phyloP scores from a whole-genome alignment of 2,888 invertebrate genomes.

The Macaria notata region DNA sequence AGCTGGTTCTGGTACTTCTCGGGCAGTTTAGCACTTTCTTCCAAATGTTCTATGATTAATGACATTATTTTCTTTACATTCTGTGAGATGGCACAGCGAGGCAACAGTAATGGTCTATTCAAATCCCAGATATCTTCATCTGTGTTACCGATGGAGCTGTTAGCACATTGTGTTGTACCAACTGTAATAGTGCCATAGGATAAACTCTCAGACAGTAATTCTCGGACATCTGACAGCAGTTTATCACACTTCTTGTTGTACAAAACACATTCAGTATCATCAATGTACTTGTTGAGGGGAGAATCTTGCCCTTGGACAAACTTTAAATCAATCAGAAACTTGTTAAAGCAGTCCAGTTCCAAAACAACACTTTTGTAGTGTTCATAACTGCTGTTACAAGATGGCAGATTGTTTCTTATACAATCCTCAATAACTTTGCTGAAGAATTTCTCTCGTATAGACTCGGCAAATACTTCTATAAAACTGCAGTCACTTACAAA shows the following conservation, averaged over 20 bases:
- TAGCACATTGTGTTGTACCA: constrained; percentile 44
- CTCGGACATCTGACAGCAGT: constrained; percentile 62
- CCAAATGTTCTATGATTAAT: constrained; percentile 66
- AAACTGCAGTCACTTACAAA: constrained; percentile 66
- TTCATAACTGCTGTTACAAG: constrained; percentile 65
- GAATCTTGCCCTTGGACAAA: constrained; percentile 65
- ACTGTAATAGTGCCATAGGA: constrained; percentile 61
- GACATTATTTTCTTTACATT: constrained; percentile 66
- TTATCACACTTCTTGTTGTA: constrained; percentile 76
- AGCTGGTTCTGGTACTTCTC: constrained; percentile 63
- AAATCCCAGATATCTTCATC: constrained; percentile 58
- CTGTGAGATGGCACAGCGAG: constrained; percentile 69
- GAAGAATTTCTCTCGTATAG: constrained; percentile 65
- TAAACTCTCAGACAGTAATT: constrained; percentile 60
- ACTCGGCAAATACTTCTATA: constrained; percentile 67
- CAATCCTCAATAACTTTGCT: constrained; percentile 73
- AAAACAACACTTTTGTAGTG: constrained; percentile 67
- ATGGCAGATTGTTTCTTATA: constrained; percentile 66
- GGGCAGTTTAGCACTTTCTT: constrained; percentile 65
- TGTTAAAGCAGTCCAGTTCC: constrained; percentile 72
- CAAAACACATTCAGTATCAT: constrained; percentile 68
- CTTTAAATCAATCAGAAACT: constrained; percentile 71
- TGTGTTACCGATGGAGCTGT: constrained; percentile 54
- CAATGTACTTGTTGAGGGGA: constrained; percentile 68
- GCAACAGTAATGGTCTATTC: constrained; percentile 64